Conservation (phyloP, 2,113 vertebrate species). For the Gopherus evgoodei region DNA sequence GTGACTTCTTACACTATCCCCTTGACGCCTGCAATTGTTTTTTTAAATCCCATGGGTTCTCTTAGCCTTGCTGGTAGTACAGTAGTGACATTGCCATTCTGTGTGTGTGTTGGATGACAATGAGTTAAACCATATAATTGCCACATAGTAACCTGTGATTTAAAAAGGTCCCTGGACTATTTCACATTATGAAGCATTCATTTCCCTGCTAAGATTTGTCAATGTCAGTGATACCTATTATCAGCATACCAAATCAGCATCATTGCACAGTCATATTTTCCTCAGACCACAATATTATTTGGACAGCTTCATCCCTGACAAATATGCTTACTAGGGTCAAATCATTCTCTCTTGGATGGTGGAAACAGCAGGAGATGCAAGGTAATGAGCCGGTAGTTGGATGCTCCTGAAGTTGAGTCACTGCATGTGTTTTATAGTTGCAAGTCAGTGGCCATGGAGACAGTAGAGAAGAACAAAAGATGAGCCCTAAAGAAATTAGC, state of each 20-base stretch:
- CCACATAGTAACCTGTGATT: conserved; percentile 16
- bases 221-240: conserved; percentile 20
- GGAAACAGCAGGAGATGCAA: conserved; percentile 29
- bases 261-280: conserved; percentile 18
- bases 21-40: conserved; percentile 12
- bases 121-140: conserved; percentile 26
- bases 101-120: conserved; percentile 32
- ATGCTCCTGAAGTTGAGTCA: conserved; percentile 40
- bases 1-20: conserved; percentile 25
- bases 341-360: conserved; percentile 20
- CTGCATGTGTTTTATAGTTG: conserved; percentile 39
- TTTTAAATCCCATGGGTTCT: conserved; percentile 35
- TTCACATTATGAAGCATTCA: conserved; percentile 51
- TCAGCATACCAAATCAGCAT: conserved; percentile 6
- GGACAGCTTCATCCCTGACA: background rate
- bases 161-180: conserved; percentile 49
- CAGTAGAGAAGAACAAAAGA: conserved; percentile 18
- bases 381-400: conserved; percentile 30
- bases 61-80: conserved; percentile 9
- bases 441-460: conserved; percentile 36
- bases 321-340: conserved; percentile 36
- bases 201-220: conserved; percentile 52
- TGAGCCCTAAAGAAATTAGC: conserved; percentile 27
- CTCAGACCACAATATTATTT: conserved; percentile 21
- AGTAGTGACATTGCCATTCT: conserved; percentile 24